Evolutionary conservation across 2,113 vertebrate species (phyloP), one percentile per base, ranked within the genome.

Genomic region (Phycodurus eques): DNA sequence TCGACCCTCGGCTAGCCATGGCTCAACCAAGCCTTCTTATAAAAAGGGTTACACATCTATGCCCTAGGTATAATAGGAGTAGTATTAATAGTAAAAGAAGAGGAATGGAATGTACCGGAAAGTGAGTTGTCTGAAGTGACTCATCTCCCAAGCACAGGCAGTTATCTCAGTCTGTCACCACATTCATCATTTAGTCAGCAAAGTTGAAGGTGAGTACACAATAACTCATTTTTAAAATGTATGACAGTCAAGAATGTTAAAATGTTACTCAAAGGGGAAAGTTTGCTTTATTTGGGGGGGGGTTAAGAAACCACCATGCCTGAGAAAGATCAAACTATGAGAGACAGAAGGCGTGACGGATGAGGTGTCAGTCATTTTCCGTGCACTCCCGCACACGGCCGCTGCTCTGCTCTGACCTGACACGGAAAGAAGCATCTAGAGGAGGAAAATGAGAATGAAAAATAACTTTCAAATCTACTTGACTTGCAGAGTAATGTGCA

Each of bases 381-480:
- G 3, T 51, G 4, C 47, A 51, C 47, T 51, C 4, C 19, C 15
- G 15, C 3, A 15, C 47, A 15, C 35, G 27, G 27, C 27, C 27
- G 1, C 27, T 27, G 27, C 27, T 1, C 27, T 27, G 27, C 84
- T 84, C 73, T 87, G 82, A 90, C 82, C 10, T 78, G 31, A 71
- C 22, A 47, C 27, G 60, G n/a, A 27, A 70, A 67, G 59, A 67
- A 65, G 69, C 46, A 68, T 59, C 56, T 47, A 42, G 54, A 70
- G 47, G 10, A 39, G 67, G 59, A 62, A 80, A 68, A 71, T 15
- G 2, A 73, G 51, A 11, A 8, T 47, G 0, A 54, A 22, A 62
- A 70, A 54, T 12, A n/a, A 57, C 9, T 10, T 47, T 14, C 7
- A 19, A 62, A 22, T 33, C 4, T 53, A 43, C 27, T 44, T 17